Evolutionary conservation across 2,113 vertebrate species (phyloP), one percentile per base, ranked within the genome.

Genomic region (Eclectus roratus): DNA sequence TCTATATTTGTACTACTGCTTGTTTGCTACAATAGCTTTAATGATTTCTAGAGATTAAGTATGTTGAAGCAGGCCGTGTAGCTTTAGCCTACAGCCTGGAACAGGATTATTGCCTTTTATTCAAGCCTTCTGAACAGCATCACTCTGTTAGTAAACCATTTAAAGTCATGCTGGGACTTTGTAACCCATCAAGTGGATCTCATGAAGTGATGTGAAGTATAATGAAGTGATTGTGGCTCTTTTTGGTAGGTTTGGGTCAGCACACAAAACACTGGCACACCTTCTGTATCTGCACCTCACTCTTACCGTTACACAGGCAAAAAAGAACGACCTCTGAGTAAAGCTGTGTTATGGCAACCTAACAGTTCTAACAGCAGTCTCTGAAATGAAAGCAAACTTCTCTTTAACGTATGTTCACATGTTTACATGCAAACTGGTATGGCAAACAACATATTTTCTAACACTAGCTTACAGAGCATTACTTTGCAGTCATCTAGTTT

Each of bases 381-480:
- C 82, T 25, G 33, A 80, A 84, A 69, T 7, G 46, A 90, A 92
- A 91, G 52, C 90, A 97, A 92, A 85, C 89, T 84, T 95, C 91
- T 97, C 97, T 91, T 95, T 66, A 94, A 97, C 90, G 91, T 94
- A 90, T 95, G 97, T 96, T 90, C 93, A 88, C 97, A 97, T 77
- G 96, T 97, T 97, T 55, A 18, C 7, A 53, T 16, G 28, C 28
- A 53, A 53, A 53, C 52, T 18, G 56, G 95, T 97, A 93, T 58
- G 93, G 97, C 98, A 53, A 53, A 53, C 10, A 53, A 97, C 56
- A 1, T 83, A 84, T 97, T 97, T 95, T 91, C 95, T 98, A 98
- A 98, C 98, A 98, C 97, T 98, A 98, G 97, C 97, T 97, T 98
- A 97, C 95, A 97, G 96, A 97, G 97, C 97, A 53, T 29, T 29